Base-by-base conservation (phyloP, 2,113 vertebrate genomes). In the Psittacula cyanocephala region DNA sequence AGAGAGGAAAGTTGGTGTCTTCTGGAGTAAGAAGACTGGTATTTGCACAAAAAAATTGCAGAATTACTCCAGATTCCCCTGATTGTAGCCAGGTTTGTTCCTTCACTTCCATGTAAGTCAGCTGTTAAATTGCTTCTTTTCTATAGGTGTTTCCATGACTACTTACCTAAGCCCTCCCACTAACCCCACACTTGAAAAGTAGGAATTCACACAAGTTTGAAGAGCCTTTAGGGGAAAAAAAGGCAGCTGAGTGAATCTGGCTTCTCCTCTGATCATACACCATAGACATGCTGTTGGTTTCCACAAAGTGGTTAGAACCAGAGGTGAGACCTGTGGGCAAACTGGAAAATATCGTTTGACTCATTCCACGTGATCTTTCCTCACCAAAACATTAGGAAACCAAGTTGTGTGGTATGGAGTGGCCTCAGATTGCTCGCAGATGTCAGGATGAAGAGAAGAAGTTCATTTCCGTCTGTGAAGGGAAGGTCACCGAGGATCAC, bases 391-490 rank as follows among this genome's bases (percentile, higher is more conserved):
- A 0, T 65, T 67, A 62, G 74, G 68, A 87, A 92, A 35, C 68
- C 59, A 81, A 91, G 64, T 80, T 63, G 89, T 83, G 89, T 17
- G 1, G 63, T 70, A 35, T 11, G 46, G 79, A 91, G 76, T 52
- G n/a, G 87, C 49, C 77, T 92, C 88, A 92, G 91, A 65, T 94
- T 96, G 93, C 94, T 96, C 70, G 2, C 96, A 97, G 95, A 97
- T 96, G 95, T 92, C 91, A 76, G 91, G 92, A 74, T 91, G 89
- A 80, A 72, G 86, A 35, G 50, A 41, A 94, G 90, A 52, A 93
- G 92, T 74, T 95, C 44, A 91, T 96, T 95, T 96, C 95, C 44
- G 16, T 12, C 91, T 82, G 41, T 1, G 77, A 86, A 57, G 49
- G 47, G 31, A 84, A 92, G 95, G 95, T 96, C 93, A 86, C 65